Evolutionary conservation across 2,797 vertebrate species (phyloP), one percentile per base, ranked within the genome.

Genomic region (Sciaenops ocellatus): DNA sequence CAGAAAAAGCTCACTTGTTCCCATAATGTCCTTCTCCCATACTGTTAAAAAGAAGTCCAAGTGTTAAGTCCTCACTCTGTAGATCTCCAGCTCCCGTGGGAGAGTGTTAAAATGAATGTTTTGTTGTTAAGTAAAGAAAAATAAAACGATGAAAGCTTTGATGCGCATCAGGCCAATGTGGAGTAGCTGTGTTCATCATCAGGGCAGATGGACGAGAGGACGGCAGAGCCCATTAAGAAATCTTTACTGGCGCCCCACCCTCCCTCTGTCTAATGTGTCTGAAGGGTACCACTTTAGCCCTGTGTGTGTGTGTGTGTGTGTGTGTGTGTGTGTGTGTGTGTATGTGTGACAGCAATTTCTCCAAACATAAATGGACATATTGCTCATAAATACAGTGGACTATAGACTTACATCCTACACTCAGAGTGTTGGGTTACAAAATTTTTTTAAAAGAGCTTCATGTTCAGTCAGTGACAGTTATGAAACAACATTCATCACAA

Each of bases 221-320:
- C 78, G 28, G 85, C 87, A 85, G 85, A 92, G 89, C 90, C 93
- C 94, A 95, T 94, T 94, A 94, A 93, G 93, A 92, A 92, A 92
- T 93, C 91, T 91, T 93, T 93, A 91, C 90, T 94, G 91, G 92
- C 52, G 94, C 94, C 94, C 93, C 93, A 94, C 94, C 94, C 94
- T 93, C 92, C 85, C 87, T 88, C 91, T 80, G 88, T 88, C 93
- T 94, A 94, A 94, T 94, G 93, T 94, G 90, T 93, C 90, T 91
- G 85, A 92, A 90, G 91, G 85, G 86, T 80, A 91, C 90, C 92
- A 92, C 90, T 94, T 92, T 90, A 89, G 85, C 55, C 79, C 71
- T 74, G 47, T 78, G 82, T 72, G 66, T 83, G 82, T 77, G 85
- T 75, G 82, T 70, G 68, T 73, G 67, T 68, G 72, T 79, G 79